Evolutionary conservation across 2,113 vertebrate species (phyloP), one percentile per base, ranked within the genome.

Genomic region (Falcunculus frontatus): DNA sequence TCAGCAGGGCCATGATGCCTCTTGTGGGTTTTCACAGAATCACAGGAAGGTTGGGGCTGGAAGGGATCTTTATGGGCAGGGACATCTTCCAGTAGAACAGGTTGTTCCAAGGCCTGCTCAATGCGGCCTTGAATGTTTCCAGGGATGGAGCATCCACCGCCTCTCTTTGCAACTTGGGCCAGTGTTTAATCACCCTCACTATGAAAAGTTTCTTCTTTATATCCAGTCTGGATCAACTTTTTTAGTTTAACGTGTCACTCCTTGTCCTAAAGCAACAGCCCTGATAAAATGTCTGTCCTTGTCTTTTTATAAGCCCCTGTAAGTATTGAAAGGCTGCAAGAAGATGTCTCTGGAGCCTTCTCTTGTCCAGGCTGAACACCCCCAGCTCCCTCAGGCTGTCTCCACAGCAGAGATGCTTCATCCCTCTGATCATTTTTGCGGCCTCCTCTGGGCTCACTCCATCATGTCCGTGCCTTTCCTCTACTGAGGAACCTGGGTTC

Each of bases 11-110:
- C 1, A 0, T 1, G 19, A 2, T 39, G 56, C 39, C 15, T 4
- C 20, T 7, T 0, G 1, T 30, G 41, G 46, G 26, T 41, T 72
- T 83, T 49, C 32, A 23, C 0, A 15, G 65, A 27, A 1, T 7
- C 37, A 7, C 7, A 3, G 65, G 5, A 0, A 3, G 11, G 47
- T 4, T 72, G 37, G 67, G 33, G 35, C 6, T 15, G 56, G 49
- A 42, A 64, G 49, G 49, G 63, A 9, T 53, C 27, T 32, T 16
- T 16, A 1, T 1, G 5, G 3, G 30, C 44, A 69, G 64, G 44
- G 46, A 23, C 17, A 30, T 14, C 12, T 18, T 5, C 49, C 55
- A 23, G 11, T 2, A 1, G 29, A 23, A 1, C 23, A 21, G 35
- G 21, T 10, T 42, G 37, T 73, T 84, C 69, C 59, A 11, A 73